phyloP scores from a whole-genome alignment of 2,888 invertebrate genomes.

The Oegoconia quadripuncta region DNA sequence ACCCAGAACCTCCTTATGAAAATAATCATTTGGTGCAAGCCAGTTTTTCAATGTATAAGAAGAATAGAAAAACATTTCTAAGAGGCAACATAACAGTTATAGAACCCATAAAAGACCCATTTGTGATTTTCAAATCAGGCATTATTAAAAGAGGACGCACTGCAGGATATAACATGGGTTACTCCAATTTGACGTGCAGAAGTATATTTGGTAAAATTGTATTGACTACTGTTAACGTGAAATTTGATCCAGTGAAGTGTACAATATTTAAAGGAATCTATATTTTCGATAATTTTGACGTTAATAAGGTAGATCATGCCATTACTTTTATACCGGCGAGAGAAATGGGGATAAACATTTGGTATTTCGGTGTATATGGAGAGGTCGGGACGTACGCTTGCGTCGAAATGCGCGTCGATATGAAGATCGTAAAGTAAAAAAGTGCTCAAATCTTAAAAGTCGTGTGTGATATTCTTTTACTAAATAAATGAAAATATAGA shows the following conservation, averaged over 20 bases:
- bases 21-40: slow-evolving; percentile 16
- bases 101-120: slow-evolving; percentile 28
- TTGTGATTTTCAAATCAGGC: slow-evolving; percentile 28
- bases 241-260: slow-evolving; percentile 28
- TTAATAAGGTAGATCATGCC: slow-evolving; percentile 28
- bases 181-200: slow-evolving; percentile 29
- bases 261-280: slow-evolving; percentile 31
- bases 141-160: slow-evolving; percentile 21
- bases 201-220: slow-evolving; percentile 29
- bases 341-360: slow-evolving; percentile 28
- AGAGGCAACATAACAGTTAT: slow-evolving; percentile 29
- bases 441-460: background rate
- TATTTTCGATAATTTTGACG: slow-evolving; percentile 27
- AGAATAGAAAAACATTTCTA: slow-evolving; percentile 24
- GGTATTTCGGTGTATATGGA: slow-evolving; percentile 25
- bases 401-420: background rate
- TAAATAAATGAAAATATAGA: too few species aligned
- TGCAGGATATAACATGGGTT: slow-evolving; percentile 24
- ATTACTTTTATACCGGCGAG: slow-evolving; percentile 30
- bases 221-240: slow-evolving; percentile 22
- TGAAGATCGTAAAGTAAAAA: background rate
- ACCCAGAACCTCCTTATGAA: slow-evolving; percentile 27
- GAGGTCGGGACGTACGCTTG: slow-evolving; percentile 21
- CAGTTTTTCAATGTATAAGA: slow-evolving; percentile 21
- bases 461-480: background rate